These are phyloP conservation scores for Drosophila formosana DNA, from an alignment of 2,888 invertebrate species.

Conservation along the genomic window DNA sequence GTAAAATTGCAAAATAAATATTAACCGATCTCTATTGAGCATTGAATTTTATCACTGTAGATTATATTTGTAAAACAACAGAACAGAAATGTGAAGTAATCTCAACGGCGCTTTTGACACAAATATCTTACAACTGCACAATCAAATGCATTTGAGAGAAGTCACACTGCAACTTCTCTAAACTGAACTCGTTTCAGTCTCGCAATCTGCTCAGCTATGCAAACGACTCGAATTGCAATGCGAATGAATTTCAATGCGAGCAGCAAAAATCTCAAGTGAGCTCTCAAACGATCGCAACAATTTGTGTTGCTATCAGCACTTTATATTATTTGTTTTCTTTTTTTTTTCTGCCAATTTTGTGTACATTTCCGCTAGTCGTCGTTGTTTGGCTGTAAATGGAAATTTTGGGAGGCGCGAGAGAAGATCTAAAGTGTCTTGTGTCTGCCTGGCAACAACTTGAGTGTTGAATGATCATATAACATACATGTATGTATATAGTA, in stretches of 20 bases:
- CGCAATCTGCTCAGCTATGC: background rate
- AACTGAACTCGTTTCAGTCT: background rate
- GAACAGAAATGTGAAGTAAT: background rate
- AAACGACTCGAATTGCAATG: background rate
- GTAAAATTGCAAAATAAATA: background rate
- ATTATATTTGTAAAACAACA: background rate
- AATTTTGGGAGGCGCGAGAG: background rate
- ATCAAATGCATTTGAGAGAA: background rate
- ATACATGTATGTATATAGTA: no score
- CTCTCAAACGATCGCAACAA: background rate
- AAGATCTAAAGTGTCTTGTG: background rate
- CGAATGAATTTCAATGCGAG: background rate
- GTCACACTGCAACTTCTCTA: background rate
- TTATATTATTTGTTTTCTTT: background rate
- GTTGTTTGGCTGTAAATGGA: background rate
- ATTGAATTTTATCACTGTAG: background rate
- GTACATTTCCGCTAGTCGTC: background rate
- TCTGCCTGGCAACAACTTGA: constrained; percentile 1
- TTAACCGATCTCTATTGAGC: background rate
- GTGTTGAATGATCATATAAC: background rate
- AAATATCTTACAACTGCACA: background rate
- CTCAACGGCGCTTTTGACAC: background rate
- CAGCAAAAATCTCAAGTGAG: background rate
- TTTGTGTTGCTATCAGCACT: background rate
- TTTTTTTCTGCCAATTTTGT: constrained; percentile 1